Evolutionary conservation across 2,888 invertebrate species (phyloP).

Genomic region (Drosophila niveifrons): DNA sequence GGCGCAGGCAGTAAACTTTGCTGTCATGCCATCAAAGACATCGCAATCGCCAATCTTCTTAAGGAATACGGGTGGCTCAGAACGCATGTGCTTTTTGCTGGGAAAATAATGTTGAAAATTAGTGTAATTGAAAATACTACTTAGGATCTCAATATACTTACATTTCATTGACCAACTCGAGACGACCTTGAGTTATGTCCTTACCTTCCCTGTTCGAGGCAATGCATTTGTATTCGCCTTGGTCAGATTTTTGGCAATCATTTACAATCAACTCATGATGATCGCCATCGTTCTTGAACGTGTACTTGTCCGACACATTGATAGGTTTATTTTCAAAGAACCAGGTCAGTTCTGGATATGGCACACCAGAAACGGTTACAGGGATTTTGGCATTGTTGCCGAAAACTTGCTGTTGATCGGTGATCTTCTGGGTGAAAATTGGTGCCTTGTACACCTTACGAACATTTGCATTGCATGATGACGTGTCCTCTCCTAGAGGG

Average conservation of each 20-base stretch:
- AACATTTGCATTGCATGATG: slow-evolving; percentile 90
- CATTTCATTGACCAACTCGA: slow-evolving; percentile 94
- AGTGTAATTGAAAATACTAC: neutral
- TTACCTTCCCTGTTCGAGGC: slow-evolving; percentile 93
- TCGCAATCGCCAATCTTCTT: slow-evolving; percentile 96
- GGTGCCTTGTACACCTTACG: slow-evolving; percentile 93
- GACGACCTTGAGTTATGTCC: slow-evolving; percentile 90
- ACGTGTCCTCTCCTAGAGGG: slow-evolving; percentile 91
- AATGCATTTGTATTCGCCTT: slow-evolving; percentile 91
- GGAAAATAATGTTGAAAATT: neutral
- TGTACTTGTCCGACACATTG: slow-evolving; percentile 90
- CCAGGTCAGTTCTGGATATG: slow-evolving; percentile 94
- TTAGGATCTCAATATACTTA: slow-evolving; percentile 85
- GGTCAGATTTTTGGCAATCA: slow-evolving; percentile 89
- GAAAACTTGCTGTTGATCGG: slow-evolving; percentile 88
- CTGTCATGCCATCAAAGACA: slow-evolving; percentile 94
- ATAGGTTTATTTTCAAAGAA: slow-evolving; percentile 93
- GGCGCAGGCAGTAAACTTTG: slow-evolving; percentile 96
- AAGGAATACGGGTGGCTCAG: slow-evolving; percentile 94
- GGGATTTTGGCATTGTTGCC: slow-evolving; percentile 93
- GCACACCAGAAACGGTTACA: slow-evolving; percentile 92
- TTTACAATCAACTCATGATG: slow-evolving; percentile 91
- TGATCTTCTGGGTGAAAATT: slow-evolving; percentile 90
- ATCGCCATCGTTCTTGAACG: slow-evolving; percentile 92
- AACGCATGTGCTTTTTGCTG: slow-evolving; percentile 90